Evolutionary conservation across 1,140 invertebrate species (phyloP).

Genomic region (Eciton burchellii): DNA sequence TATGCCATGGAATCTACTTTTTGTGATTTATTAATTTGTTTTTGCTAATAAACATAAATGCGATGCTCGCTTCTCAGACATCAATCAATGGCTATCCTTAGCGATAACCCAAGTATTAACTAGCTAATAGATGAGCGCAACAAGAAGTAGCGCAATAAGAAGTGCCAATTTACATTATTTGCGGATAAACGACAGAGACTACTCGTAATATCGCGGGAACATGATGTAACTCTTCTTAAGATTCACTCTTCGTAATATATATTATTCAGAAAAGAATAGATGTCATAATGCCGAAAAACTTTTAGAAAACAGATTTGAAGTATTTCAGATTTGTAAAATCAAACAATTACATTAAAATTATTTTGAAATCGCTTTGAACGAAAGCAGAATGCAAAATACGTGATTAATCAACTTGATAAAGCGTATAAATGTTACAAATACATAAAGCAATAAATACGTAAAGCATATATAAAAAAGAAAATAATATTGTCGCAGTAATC

Average conservation of each 20-base stretch:
- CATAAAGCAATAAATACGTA: no score
- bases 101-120: constrained; percentile 63
- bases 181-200: constrained; percentile 15
- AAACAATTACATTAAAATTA: neutral
- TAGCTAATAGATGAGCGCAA: constrained; percentile 56
- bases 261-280: neutral
- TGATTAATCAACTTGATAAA: neutral
- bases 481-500: neutral
- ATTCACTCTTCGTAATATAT: neutral
- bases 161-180: constrained; percentile 67
- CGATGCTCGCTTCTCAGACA: constrained; percentile 54
- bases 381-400: neutral
- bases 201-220: constrained; percentile 2
- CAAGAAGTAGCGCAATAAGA: constrained; percentile 57
- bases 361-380: neutral
- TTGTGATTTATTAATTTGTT: constrained; percentile 59
- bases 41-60: constrained; percentile 22
- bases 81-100: constrained; percentile 66
- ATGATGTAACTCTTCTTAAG: constrained; percentile 24
- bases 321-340: neutral
- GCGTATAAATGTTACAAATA: neutral
- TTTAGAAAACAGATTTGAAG: neutral
- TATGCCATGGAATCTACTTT: neutral
- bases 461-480: neutral
- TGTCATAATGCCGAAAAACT: neutral